Evolutionary conservation across 2,888 invertebrate genomes (phyloP).

Genomic region (Caenorhabditis sp.): DNA sequence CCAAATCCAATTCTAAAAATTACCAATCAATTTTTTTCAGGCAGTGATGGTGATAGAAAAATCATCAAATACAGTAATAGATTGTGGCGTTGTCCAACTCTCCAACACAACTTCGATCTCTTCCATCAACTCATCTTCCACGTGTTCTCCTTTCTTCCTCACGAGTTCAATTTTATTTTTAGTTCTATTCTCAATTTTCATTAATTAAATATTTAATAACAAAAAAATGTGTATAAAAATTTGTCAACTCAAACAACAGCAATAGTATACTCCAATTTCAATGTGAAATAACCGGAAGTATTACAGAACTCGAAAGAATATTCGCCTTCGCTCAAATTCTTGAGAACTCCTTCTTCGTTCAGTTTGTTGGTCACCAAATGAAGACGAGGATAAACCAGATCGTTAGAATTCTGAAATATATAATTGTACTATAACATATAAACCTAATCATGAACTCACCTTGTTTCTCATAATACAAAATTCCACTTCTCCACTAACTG

Average conservation of each 20-base stretch:
- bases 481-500: conserved; percentile 49
- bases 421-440: neutral
- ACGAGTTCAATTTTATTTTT: neutral
- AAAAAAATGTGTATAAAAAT: neutral
- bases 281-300: conserved; percentile 50
- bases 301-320: conserved; percentile 45
- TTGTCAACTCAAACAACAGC: conserved; percentile 16
- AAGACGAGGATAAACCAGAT: conserved; percentile 50
- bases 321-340: conserved; percentile 39
- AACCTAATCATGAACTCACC: conserved; percentile 17
- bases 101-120: conserved; percentile 13
- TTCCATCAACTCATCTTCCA: conserved; percentile 9
- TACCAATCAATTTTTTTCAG: conserved; percentile 16
- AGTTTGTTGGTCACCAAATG: conserved; percentile 52
- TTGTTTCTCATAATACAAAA: conserved; percentile 50
- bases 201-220: neutral
- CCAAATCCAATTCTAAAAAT: no score
- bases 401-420: conserved; percentile 39
- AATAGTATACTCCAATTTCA: conserved; percentile 53
- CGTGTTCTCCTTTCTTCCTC: neutral
- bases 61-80: conserved; percentile 15
- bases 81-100: conserved; percentile 21
- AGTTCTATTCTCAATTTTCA: no score
- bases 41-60: conserved; percentile 23
- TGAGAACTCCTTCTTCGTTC: conserved; percentile 54